Evolutionary conservation across 1,140 invertebrate species (phyloP), one percentile per base, ranked within the genome.

Genomic region (Camponotus floridanus): DNA sequence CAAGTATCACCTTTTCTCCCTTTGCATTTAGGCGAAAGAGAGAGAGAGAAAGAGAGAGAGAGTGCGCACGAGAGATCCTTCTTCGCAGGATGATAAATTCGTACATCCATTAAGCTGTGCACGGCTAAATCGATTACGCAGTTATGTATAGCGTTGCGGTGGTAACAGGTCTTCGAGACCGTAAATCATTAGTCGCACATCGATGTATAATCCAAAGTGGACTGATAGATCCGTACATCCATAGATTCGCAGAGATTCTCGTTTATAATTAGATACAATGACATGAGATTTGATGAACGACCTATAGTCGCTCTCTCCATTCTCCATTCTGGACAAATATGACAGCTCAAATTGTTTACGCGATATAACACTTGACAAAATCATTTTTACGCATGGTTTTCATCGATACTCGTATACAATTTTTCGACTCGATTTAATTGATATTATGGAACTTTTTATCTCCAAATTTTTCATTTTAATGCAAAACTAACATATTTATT

Each of bases 221-320:
- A 61, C 55, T 62, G 55, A 74, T 61, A 45, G 68, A 73, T 73
- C 55, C 64, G 45, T 80, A 55, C 76, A 61, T 61, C 68, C 26
- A 55, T 73, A 45, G 79, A 83, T 73, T 61, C 68, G 55, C 68
- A 83, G 15, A 51, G 79, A 74, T 83, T 45, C 67, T 81, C 79
- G 51, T 55, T 74, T 26, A 74, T 83, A 83, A 83, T 74, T 83
- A 31, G 55, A 83, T 74, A 74, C 68, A 74, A 62, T 83, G 79
- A 31, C 9, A 57, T 15, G 68, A 83, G 68, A 48, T 61, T 73
- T 83, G 68, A 83, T 61, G 68, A 36, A 83, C 68, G 55, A 62
- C 2, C 68, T 42, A 80, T n/a, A 8, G 9, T 15, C 15, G 9
- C 15, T 33, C 78, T 59, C 3, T 3, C 11, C 31, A 26, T 26